These are phyloP conservation scores for Propsilocerus akamusi DNA, from an alignment of 1,140 invertebrate species.

Conservation along the genomic window DNA sequence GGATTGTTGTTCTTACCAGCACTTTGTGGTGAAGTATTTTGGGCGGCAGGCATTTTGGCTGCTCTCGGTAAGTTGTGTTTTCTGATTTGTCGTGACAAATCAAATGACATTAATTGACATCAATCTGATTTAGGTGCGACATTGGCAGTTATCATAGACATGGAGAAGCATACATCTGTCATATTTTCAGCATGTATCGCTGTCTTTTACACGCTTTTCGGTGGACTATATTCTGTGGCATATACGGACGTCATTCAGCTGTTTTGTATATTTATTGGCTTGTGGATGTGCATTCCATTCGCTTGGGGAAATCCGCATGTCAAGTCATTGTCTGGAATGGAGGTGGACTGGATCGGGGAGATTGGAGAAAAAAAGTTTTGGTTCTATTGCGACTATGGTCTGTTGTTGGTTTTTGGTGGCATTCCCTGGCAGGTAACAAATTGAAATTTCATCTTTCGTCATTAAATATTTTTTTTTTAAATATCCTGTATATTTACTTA, in stretches of 20 bases:
- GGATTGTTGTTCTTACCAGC: conserved; percentile 91
- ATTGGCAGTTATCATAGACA: conserved; percentile 87
- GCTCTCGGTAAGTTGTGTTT: conserved; percentile 50
- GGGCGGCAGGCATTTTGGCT: conserved; percentile 92
- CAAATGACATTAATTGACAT: neutral
- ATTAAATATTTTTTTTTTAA: neutral
- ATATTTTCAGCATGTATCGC: conserved; percentile 91
- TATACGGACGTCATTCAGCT: conserved; percentile 98
- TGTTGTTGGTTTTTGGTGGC: conserved; percentile 88
- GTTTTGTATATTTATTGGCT: conserved; percentile 93
- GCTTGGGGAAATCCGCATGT: conserved; percentile 76
- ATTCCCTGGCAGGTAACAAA: conserved; percentile 85
- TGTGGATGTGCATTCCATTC: conserved; percentile 97
- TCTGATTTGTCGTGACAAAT: neutral
- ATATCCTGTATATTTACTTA: neutral
- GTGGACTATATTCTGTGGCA: conserved; percentile 93
- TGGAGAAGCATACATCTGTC: conserved; percentile 81
- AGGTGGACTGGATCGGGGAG: conserved; percentile 79
- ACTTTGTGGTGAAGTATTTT: conserved; percentile 92
- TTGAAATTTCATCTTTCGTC: neutral
- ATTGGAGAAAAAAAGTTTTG: conserved; percentile 55
- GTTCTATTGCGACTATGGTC: conserved; percentile 75
- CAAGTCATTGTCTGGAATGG: conserved; percentile 50
- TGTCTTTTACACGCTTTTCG: conserved; percentile 93
- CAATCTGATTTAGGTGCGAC: conserved; percentile 52